Conservation (phyloP, 2,113 vertebrate genomes). For the Centrocercus urophasianus region DNA sequence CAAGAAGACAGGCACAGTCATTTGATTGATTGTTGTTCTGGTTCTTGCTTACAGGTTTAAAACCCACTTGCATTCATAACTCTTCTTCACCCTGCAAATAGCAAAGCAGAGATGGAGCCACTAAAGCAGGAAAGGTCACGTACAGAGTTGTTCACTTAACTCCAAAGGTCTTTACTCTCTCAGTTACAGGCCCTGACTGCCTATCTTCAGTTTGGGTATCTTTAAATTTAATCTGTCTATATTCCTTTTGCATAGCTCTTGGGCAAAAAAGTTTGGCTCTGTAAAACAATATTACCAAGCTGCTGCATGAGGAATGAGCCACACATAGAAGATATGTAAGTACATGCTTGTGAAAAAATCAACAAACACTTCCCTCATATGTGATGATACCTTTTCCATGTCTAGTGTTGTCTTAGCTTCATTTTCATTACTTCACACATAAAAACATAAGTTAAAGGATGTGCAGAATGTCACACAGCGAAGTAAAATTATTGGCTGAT, state of each 20-base stretch:
- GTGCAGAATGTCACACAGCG: neutral
- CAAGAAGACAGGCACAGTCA: neutral
- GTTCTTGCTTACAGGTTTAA: neutral
- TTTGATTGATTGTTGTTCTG: neutral
- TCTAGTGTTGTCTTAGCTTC: neutral
- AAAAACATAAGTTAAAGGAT: neutral
- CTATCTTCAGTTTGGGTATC: neutral
- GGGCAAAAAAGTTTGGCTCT: neutral
- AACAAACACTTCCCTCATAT: neutral
- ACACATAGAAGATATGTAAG: neutral
- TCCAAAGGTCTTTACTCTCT: neutral
- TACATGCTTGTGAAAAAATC: neutral
- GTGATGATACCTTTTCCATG: neutral
- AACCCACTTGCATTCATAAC: neutral
- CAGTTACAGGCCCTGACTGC: neutral
- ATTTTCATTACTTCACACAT: neutral
- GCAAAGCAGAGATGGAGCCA: neutral
- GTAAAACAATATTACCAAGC: fast-evolving
- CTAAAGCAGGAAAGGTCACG: neutral
- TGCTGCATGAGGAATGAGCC: neutral
- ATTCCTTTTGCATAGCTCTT: neutral
- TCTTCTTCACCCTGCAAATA: neutral
- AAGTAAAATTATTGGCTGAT: neutral
- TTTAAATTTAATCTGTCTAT: neutral
- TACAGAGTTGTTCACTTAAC: neutral